Evolutionary conservation across 2,888 invertebrate genomes (phyloP).

Genomic region (Coenonympha arcania): DNA sequence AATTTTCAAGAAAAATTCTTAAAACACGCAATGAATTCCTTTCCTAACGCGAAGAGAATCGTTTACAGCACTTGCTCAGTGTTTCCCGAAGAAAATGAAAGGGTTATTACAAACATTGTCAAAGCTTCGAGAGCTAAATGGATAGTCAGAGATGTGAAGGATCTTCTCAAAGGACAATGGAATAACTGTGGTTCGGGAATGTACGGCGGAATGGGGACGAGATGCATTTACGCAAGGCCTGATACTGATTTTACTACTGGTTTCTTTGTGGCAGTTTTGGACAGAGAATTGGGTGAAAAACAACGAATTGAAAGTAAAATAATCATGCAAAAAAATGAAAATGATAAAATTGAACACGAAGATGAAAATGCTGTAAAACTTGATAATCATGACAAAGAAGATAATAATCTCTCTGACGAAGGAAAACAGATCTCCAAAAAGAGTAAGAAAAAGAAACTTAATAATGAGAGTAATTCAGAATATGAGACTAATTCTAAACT

Average conservation of each 20-base stretch:
- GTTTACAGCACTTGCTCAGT: slow-evolving; percentile 98
- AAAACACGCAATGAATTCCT: slow-evolving; percentile 86
- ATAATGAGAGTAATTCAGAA: neutral
- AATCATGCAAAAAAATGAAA: too few species aligned
- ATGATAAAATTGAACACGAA: neutral
- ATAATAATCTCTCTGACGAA: neutral
- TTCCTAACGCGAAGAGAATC: slow-evolving; percentile 87
- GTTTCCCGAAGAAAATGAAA: slow-evolving; percentile 92
- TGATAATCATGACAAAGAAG: neutral
- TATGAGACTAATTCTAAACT: neutral
- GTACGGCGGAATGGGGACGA: slow-evolving; percentile 78
- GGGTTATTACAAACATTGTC: slow-evolving; percentile 84
- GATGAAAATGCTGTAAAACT: neutral
- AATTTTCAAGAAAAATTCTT: slow-evolving; percentile 88
- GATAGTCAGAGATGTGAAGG: slow-evolving; percentile 76
- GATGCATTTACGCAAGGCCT: slow-evolving; percentile 85
- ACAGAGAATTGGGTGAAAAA: slow-evolving; percentile 69
- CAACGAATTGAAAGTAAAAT: slow-evolving; percentile 14
- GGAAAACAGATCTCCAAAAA: slow-evolving; percentile 1
- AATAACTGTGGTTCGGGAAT: slow-evolving; percentile 78
- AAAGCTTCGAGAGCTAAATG: slow-evolving; percentile 72
- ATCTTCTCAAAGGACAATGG: slow-evolving; percentile 78
- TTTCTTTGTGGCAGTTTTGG: slow-evolving; percentile 95
- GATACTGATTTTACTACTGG: slow-evolving; percentile 89
- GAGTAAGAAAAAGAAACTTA: neutral